Evolutionary conservation across 2,888 invertebrate genomes (phyloP).

Genomic region (Clitarchus hookeri): DNA sequence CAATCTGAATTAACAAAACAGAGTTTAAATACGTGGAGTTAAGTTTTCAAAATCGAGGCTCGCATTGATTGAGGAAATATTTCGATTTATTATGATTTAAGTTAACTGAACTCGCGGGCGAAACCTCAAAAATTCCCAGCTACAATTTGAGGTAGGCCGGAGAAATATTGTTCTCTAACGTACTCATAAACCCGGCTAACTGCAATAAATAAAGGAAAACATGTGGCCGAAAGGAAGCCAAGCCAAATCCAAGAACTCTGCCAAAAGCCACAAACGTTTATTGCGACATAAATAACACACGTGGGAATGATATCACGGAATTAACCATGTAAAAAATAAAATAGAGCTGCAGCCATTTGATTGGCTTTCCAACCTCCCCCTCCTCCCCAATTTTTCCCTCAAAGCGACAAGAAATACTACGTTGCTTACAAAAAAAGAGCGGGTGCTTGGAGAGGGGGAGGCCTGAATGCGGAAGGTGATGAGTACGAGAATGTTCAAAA

Average conservation of each 20-base stretch:
- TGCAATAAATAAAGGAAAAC: neutral
- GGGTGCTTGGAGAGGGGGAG: neutral
- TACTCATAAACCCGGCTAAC: neutral
- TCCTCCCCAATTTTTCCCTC: no score
- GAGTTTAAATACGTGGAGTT: no score
- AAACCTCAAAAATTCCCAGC: neutral
- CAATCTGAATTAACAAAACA: no score
- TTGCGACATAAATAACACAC: neutral
- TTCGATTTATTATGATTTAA: no score
- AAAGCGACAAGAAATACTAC: neutral
- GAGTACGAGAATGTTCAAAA: neutral
- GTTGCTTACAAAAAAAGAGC: neutral
- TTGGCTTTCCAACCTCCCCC: neutral
- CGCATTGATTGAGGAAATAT: no score
- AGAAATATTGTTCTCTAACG: neutral
- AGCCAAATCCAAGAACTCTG: neutral
- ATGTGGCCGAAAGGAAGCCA: neutral
- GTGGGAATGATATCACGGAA: neutral
- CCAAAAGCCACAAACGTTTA: constrained; percentile 2
- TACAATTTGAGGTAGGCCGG: neutral
- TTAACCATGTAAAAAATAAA: neutral
- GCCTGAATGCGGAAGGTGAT: neutral
- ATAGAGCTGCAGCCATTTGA: neutral
- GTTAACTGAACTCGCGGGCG: no score
- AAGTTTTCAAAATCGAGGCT: no score